Base-by-base conservation (phyloP, 2,113 vertebrate genomes). In the Onychorhynchus coronatus region DNA sequence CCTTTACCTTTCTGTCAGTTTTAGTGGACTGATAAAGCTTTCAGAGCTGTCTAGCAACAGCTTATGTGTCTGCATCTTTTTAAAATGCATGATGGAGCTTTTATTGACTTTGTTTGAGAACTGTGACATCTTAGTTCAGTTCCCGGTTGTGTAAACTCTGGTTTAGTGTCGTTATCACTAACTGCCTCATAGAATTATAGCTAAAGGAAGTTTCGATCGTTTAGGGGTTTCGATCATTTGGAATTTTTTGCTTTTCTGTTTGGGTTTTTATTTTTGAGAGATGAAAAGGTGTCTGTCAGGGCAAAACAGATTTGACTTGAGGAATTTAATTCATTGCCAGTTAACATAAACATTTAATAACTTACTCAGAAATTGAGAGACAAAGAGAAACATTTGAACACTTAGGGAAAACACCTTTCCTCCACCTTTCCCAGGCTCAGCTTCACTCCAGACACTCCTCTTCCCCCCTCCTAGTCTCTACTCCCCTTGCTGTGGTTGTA, bases 211-310 rank as follows among this genome's bases (percentile, higher is more conserved):
- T 5, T n/a, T n/a, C n/a, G n/a, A n/a, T n/a, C n/a, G n/a, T n/a
- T n/a, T 58, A 13, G 7, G 3, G 5, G 0, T 30, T 41, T 79
- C 37, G 2, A 13, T 66, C 2, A 27, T 63, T 49, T n/a, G 20
- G 11, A 7, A 25, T 68, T 84, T 41, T 65, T 79, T 73, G 11
- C 24, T 47, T 37, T 58, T 46, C 30, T 17, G 8, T 59, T 73
- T 23, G 8, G 5, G 3, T 39, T 31, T 84, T n/a, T 82, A 22
- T 65, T 78, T 82, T 68, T 22, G 35, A 41, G 39, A 63, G 4
- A 49, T 79, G 23, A 53, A 42, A 63, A 62, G 2, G 4, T 75
- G 5, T 55, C 16, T 55, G 16, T 59, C 44, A 70, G 1, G 20
- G 12, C 49, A 73, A 80, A 90, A 63, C 41, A 61, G 30, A 42